Evolutionary conservation across 2,888 invertebrate genomes (phyloP).

Genomic region (Meiosimyza platycephala): DNA sequence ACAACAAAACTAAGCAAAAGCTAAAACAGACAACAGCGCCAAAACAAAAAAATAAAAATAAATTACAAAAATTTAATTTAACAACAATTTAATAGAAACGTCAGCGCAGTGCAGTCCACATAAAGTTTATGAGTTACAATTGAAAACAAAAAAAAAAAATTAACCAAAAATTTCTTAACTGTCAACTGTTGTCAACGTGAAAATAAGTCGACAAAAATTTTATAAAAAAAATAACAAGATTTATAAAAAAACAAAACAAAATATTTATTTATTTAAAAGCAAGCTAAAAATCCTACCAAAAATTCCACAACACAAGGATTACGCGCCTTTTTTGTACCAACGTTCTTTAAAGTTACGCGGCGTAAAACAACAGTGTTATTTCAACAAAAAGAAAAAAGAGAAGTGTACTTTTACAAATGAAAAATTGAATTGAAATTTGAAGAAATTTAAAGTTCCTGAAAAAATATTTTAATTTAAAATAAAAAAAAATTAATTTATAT

Average conservation of each 20-base stretch:
- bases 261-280: slow-evolving; percentile 41
- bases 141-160: background rate
- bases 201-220: slow-evolving; percentile 41
- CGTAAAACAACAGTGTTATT: slow-evolving; percentile 36
- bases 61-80: too few relatives aligned
- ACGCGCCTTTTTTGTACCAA: slow-evolving; percentile 27
- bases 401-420: slow-evolving; percentile 45
- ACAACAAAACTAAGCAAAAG: slow-evolving; percentile 35
- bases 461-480: slow-evolving; percentile 40
- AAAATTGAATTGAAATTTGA: slow-evolving; percentile 55
- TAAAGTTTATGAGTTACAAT: slow-evolving; percentile 5
- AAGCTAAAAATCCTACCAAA: slow-evolving; percentile 34
- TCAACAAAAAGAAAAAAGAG: slow-evolving; percentile 29
- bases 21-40: slow-evolving; percentile 32
- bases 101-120: slow-evolving; percentile 28
- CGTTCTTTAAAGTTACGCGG: slow-evolving; percentile 36
- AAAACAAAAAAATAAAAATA: slow-evolving; percentile 42
- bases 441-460: slow-evolving; percentile 44
- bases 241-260: slow-evolving; percentile 41
- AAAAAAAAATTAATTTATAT: slow-evolving; percentile 28
- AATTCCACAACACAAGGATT: slow-evolving; percentile 34
- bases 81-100: slow-evolving; percentile 22
- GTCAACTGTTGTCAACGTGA: slow-evolving; percentile 26
- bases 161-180: slow-evolving; percentile 6
- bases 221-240: slow-evolving; percentile 40